phyloP scores from a whole-genome alignment of 2,113 vertebrate species.

The Nanger granti region DNA sequence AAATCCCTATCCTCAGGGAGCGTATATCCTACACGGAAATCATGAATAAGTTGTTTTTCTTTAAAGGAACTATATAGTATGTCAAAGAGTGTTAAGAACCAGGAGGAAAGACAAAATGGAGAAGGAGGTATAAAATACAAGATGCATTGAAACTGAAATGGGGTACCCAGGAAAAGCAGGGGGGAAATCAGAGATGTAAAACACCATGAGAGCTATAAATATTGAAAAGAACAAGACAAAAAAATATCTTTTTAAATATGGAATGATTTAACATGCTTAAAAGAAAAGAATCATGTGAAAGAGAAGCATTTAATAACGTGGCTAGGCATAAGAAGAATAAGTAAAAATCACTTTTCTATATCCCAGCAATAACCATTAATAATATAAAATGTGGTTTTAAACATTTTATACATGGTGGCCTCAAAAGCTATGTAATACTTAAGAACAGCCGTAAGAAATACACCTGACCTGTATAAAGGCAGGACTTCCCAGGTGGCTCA shows the following conservation, averaged over 20 bases:
- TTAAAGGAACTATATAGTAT: neutral
- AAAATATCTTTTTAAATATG: neutral
- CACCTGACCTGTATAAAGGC: neutral
- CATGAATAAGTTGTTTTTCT: neutral
- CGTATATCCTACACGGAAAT: neutral
- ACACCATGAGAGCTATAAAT: neutral
- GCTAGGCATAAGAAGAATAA: neutral
- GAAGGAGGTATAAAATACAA: neutral
- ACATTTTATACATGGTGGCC: neutral
- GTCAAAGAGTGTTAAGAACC: neutral
- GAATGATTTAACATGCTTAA: neutral
- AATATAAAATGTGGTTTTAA: slow-evolving; percentile 4
- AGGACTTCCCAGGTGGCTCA: neutral
- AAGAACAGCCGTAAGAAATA: slow-evolving; percentile 11
- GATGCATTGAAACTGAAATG: neutral
- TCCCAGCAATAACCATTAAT: neutral
- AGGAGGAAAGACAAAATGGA: neutral
- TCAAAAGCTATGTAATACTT: neutral
- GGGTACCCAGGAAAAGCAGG: neutral
- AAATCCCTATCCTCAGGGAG: neutral
- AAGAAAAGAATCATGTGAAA: neutral
- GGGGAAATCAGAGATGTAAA: neutral
- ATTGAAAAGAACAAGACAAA: neutral
- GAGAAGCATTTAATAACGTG: neutral
- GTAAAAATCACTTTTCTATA: neutral